Evolutionary conservation across 2,113 vertebrate species (phyloP), one percentile per base, ranked within the genome.

Genomic region (Actenoides lindsayi): DNA sequence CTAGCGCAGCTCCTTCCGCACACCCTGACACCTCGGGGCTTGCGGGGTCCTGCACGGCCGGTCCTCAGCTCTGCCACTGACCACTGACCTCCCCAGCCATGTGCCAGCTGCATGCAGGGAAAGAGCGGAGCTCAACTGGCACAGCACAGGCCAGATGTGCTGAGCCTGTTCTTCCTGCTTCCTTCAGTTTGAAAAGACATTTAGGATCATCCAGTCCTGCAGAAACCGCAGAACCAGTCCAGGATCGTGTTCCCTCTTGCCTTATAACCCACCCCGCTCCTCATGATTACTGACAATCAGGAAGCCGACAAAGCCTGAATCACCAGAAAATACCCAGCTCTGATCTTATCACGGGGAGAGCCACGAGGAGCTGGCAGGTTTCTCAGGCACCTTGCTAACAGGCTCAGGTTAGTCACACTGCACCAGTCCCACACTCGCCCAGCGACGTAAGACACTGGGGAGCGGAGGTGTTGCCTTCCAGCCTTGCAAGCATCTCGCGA

Each of bases 181-280:
- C 9, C 46, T 46, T 27, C 27, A 7, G 24, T 51, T 51, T 75
- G 97, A 98, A 94, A 97, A 25, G 25, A 53, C 51, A 46, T 23
- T 11, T 5, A 51, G 13, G 50, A 51, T 7, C 51, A 53, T 53
- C 27, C 7, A 53, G 14, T 53, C 51, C 51, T 14, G 6, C 28
- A 16, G 16, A 54, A 30, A 54, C 53, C 17, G 35, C 46, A 81
- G 84, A 91, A 87, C 28, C 56, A 63, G 56, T n/a, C 12, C 16
- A 87, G 46, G 39, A 65, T 1, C 62, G 37, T 73, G 59, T 27
- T 77, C 16, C 17, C 12, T 53, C 41, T 65, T 64, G 20, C 33
- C 17, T 81, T 87, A 27, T 9, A 53, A 59, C 10, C 8, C 16
- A n/a, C 33, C 11, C 25, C 33, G 25, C 51, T 25, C 28, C 56